phyloP scores from a whole-genome alignment of 2,113 vertebrate genomes.

The Oryzias woworae region DNA sequence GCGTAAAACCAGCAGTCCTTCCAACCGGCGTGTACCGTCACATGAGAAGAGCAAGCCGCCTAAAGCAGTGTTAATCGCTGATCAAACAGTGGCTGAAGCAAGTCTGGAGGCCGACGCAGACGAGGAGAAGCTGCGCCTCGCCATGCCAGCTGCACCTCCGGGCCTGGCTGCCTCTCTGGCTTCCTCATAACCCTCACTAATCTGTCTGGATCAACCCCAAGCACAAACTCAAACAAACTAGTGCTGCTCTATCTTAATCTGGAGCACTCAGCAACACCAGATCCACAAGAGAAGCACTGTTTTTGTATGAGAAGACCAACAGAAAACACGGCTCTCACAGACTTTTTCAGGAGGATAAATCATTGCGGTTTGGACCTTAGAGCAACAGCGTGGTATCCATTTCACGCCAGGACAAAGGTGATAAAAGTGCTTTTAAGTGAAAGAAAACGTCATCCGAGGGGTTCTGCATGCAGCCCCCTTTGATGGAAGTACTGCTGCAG shows the following conservation, averaged over 20 bases:
- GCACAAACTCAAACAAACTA: constrained; percentile 76
- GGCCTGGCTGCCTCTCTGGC: constrained; percentile 44
- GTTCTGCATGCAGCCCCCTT: constrained; percentile 39
- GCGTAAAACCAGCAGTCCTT: constrained; percentile 40
- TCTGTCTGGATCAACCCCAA: constrained; percentile 71
- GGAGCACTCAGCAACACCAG: constrained; percentile 51
- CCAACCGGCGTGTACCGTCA: constrained; percentile 63
- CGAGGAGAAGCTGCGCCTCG: constrained; percentile 48
- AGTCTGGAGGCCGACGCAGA: constrained; percentile 38
- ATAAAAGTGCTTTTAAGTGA: constrained; percentile 57
- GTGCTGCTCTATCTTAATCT: constrained; percentile 41
- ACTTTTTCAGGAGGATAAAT: constrained; percentile 52
- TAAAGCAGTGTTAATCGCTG: constrained; percentile 63
- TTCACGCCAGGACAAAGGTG: constrained; percentile 63
- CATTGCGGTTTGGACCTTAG: constrained; percentile 35
- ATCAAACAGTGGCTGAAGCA: constrained; percentile 67
- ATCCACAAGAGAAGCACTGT: constrained; percentile 47
- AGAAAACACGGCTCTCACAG: constrained; percentile 45
- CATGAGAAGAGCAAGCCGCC: constrained; percentile 60
- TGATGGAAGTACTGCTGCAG: constrained; percentile 53
- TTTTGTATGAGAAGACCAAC: constrained; percentile 19
- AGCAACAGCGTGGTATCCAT: constrained; percentile 55
- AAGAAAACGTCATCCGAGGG: constrained; percentile 53
- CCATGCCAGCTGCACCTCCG: constrained; percentile 58
- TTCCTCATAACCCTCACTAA: constrained; percentile 62